Conservation (phyloP, 2,888 invertebrate species). For the Pandemis heparana region DNA sequence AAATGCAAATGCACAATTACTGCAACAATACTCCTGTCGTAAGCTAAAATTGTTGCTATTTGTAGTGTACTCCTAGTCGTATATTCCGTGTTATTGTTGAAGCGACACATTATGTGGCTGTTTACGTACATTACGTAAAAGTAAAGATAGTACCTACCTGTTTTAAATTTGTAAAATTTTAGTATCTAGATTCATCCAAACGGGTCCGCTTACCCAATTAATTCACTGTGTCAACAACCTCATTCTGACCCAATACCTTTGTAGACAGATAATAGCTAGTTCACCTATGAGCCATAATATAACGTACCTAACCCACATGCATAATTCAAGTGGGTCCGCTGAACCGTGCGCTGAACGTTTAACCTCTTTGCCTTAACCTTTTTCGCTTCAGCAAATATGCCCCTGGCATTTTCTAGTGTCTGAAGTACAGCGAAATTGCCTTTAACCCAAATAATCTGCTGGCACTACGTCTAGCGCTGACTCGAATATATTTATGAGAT, state of each 20-base stretch:
- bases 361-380: conserved; percentile 41
- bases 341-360: conserved; percentile 38
- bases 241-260: background rate
- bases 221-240: background rate
- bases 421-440: conserved; percentile 18
- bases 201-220: background rate
- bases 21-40: conserved; percentile 19
- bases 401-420: conserved; percentile 36
- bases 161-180: too few relatives aligned
- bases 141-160: too few relatives aligned
- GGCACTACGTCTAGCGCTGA: conserved; percentile 7
- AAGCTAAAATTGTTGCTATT: conserved; percentile 1
- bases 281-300: conserved; percentile 26
- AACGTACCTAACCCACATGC: conserved; percentile 17
- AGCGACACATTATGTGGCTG: too few relatives aligned
- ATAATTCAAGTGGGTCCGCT: conserved; percentile 38
- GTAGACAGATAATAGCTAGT: conserved; percentile 16
- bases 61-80: background rate
- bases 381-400: conserved; percentile 35
- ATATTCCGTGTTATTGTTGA: background rate
- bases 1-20: conserved; percentile 38
- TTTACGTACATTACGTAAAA: too few relatives aligned
- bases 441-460: conserved; percentile 15
- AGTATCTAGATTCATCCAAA: background rate
- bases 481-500: conserved; percentile 7